Evolutionary conservation across 2,797 vertebrate genomes (phyloP).

Genomic region (Neomorphus geoffroyi): DNA sequence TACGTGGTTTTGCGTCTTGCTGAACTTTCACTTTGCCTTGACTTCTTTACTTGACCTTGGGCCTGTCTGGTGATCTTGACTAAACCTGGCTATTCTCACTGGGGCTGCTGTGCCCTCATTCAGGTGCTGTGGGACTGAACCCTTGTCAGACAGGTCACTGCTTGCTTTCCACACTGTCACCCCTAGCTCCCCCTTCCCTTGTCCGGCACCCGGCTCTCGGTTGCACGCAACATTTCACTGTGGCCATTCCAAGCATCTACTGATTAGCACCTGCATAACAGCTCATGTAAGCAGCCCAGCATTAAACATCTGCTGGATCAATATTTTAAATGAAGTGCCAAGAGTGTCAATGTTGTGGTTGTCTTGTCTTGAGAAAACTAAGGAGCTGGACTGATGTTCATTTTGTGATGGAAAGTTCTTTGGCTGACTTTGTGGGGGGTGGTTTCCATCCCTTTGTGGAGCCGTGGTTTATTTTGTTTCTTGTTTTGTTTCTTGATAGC

Average conservation of each 20-base stretch:
- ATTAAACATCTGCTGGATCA: background rate
- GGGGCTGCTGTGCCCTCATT: accelerated
- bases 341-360: background rate
- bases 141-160: background rate
- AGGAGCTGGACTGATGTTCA: background rate
- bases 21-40: background rate
- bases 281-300: background rate
- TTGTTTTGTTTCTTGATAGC: constrained; percentile 28
- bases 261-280: background rate
- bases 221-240: background rate
- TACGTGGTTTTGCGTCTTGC: background rate
- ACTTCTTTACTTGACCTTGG: background rate
- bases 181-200: background rate
- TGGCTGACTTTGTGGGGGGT: constrained; percentile 46
- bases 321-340: background rate
- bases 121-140: background rate
- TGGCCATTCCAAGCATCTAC: background rate
- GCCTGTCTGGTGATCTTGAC: background rate
- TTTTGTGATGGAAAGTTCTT: constrained; percentile 61
- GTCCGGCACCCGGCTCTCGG: background rate
- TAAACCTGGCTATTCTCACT: background rate
- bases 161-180: background rate
- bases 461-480: constrained; percentile 55
- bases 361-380: constrained; percentile 53
- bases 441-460: constrained; percentile 40